phyloP scores from a whole-genome alignment of 1,140 invertebrate genomes.

The Halotydeus destructor region DNA sequence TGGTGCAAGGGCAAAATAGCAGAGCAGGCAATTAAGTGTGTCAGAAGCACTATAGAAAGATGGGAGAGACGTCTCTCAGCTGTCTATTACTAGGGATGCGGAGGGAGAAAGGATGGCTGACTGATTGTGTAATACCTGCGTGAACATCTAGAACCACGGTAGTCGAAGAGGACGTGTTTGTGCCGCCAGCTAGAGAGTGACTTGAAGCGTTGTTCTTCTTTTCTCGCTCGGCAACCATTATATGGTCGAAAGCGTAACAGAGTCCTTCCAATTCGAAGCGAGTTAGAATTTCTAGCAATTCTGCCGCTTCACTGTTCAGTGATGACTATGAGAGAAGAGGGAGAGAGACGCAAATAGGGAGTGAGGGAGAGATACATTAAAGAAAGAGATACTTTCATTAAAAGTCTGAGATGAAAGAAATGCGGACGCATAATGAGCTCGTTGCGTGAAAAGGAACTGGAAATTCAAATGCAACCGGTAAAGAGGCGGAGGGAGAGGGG shows the following conservation, averaged over 20 bases:
- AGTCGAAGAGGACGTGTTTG: no score
- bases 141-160: no score
- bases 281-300: slow-evolving; percentile 41
- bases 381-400: no score
- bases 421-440: no score
- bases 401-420: no score
- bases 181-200: no score
- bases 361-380: background rate
- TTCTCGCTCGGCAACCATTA: slow-evolving; percentile 4
- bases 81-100: background rate
- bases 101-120: background rate
- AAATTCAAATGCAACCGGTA: no score
- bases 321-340: slow-evolving; percentile 14
- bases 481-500: no score
- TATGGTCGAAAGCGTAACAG: slow-evolving; percentile 14
- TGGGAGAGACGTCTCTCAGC: no score
- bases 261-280: slow-evolving; percentile 66
- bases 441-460: no score
- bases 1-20: background rate
- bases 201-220: background rate
- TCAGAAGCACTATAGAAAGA: background rate
- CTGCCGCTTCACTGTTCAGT: slow-evolving; percentile 30
- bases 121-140: no score
- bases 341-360: slow-evolving; percentile 7
- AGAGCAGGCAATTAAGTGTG: background rate